These are phyloP conservation scores for Stramonita haemastoma DNA, from an alignment of 2,888 invertebrate species.

Conservation along the genomic window DNA sequence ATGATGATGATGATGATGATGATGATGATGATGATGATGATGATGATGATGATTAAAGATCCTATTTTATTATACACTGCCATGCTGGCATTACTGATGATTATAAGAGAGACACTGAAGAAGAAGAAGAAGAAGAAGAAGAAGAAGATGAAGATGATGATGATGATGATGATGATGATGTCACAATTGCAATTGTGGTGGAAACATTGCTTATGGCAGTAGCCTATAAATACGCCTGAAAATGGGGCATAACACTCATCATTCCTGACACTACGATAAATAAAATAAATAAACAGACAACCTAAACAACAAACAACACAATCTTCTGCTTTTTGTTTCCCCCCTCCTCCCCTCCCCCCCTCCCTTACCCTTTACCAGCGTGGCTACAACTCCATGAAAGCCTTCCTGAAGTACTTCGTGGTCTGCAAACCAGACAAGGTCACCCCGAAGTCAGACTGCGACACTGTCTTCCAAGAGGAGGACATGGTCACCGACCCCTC, in stretches of 20 bases:
- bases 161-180: neutral
- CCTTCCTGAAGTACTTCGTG: slow-evolving; percentile 49
- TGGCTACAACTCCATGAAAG: slow-evolving; percentile 49
- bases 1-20: no score
- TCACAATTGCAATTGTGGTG: no score
- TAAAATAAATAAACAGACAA: no score
- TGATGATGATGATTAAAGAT: slow-evolving; percentile 24
- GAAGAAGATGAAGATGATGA: slow-evolving; percentile 22
- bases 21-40: neutral
- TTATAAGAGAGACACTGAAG: neutral
- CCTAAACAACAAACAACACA: neutral
- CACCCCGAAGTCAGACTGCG: neutral
- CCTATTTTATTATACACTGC: neutral
- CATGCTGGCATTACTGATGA: neutral
- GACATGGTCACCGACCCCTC: neutral
- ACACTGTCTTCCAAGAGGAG: neutral
- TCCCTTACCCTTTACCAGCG: slow-evolving; percentile 42
- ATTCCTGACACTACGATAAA: no score
- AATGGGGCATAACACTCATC: no score
- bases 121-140: neutral
- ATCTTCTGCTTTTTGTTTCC: neutral
- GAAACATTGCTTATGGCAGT: no score
- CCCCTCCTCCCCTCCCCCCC: neutral
- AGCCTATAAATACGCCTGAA: no score
- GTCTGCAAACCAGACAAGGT: slow-evolving; percentile 39